Conservation (phyloP, 2,888 invertebrate genomes). For the Lasioglossum vierecki region DNA sequence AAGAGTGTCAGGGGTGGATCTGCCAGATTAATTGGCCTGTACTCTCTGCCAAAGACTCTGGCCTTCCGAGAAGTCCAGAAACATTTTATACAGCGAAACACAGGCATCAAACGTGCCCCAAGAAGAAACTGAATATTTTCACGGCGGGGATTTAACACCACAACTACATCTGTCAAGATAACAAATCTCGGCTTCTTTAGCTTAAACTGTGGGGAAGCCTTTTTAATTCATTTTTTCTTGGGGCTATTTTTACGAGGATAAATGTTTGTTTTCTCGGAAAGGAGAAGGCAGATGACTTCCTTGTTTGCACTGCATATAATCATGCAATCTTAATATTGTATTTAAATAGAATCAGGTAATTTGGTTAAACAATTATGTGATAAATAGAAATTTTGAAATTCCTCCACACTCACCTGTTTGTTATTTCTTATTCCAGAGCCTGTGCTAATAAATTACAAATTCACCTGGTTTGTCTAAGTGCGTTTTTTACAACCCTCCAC, state of each 20-base stretch:
- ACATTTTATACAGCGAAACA: neutral
- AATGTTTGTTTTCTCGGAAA: neutral
- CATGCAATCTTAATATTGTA: neutral
- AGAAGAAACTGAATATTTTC: conserved; percentile 12
- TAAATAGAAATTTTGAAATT: too few relatives aligned
- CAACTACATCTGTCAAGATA: neutral
- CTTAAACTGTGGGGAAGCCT: neutral
- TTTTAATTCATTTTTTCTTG: neutral
- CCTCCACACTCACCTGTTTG: neutral
- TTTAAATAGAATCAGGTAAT: too few relatives aligned
- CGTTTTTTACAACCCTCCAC: neutral
- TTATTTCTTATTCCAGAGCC: too few relatives aligned
- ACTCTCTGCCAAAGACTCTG: neutral
- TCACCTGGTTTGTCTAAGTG: too few relatives aligned
- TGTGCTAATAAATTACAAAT: too few relatives aligned
- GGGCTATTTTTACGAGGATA: neutral
- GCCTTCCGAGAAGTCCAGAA: conserved; percentile 9
- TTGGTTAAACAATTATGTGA: too few relatives aligned
- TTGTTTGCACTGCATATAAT: neutral
- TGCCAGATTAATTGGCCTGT: conserved; percentile 33
- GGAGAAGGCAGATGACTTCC: neutral
- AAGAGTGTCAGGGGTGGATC: conserved; percentile 23
- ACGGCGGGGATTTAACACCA: conserved; percentile 14
- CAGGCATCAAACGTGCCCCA: neutral
- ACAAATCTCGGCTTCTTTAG: neutral